Evolutionary conservation across 1,140 invertebrate species (phyloP).

Genomic region (Glossosoma conforme): DNA sequence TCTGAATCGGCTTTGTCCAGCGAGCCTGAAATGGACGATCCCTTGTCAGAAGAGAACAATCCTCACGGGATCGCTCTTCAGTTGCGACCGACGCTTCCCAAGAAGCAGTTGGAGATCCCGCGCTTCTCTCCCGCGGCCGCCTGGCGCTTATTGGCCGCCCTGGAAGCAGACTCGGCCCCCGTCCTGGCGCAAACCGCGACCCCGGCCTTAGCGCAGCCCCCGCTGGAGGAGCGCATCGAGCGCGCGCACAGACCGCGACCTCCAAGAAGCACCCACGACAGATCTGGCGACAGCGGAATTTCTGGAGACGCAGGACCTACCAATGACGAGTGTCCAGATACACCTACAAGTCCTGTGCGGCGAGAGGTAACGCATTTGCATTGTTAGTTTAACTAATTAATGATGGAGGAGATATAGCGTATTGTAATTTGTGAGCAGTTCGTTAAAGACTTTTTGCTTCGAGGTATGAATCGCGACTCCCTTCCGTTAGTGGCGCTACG

Average conservation of each 20-base stretch:
- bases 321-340: conserved; percentile 39
- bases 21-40: conserved; percentile 43
- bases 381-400: not conserved
- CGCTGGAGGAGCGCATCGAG: conserved; percentile 40
- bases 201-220: conserved; percentile 39
- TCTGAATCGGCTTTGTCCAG: conserved; percentile 52
- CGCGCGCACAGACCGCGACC: conserved; percentile 13
- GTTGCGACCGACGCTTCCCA: conserved; percentile 69
- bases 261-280: conserved; percentile 46
- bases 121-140: conserved; percentile 77
- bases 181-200: conserved; percentile 27
- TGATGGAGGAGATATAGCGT: too few species aligned
- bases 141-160: conserved; percentile 64
- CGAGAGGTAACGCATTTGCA: conserved; percentile 10
- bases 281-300: conserved; percentile 75
- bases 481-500: too few species aligned
- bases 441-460: too few species aligned
- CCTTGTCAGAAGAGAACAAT: conserved; percentile 38
- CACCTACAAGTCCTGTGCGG: conserved; percentile 28
- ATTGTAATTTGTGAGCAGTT: not conserved
- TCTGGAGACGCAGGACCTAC: conserved; percentile 58
- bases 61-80: conserved; percentile 62
- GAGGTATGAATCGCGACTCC: too few species aligned
- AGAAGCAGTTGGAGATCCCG: conserved; percentile 68
- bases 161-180: conserved; percentile 31